Evolutionary conservation across 2,113 vertebrate species (phyloP), one percentile per base, ranked within the genome.

Genomic region (Herpailurus yagouaroundi): DNA sequence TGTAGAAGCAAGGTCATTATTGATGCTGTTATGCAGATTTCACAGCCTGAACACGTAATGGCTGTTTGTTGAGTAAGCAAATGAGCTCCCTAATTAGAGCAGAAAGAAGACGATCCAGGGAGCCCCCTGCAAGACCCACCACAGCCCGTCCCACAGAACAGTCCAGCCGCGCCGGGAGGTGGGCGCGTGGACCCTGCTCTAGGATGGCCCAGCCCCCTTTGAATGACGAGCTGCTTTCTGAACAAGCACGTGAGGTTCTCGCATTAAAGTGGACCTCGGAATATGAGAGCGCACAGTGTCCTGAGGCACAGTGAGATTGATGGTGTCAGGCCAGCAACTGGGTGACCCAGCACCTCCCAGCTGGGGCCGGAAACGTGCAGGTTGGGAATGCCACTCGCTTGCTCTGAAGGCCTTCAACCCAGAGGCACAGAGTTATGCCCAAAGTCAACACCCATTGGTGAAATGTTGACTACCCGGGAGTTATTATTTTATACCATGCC

Each of bases 1-100:
- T 0, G 0, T 1, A 13, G 23, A 74, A 45, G 16, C 52, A 25
- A 31, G 15, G 29, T n/a, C 6, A 1, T 55, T 9, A 5, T 1
- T 27, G 29, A 31, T 18, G 12, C 57, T 16, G 7, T 36, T 19
- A 3, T 0, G 10, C 23, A 66, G n/a, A 36, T 7, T 84, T 45
- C n/a, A 33, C 23, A 55, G 0, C 29, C 1, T 12, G 73, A 36
- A 52, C 25, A 9, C 3, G 18, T 36, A 45, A 48, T 3, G 36
- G 64, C 12, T 86, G 7, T 48, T 92, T 64, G 50, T 52, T 63
- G 73, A 55, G n/a, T 25, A 19, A 63, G 73, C 27, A 45, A 50
- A 63, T 36, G 63, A 73, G 41, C 41, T 10, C 23, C 19, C 15
- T 60, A 41, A 45, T 36, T 23, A 9, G 52, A 60, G 55, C 2